These are phyloP conservation scores for Congeria kusceri DNA, from an alignment of 2,888 invertebrate species.

Conservation along the genomic window DNA sequence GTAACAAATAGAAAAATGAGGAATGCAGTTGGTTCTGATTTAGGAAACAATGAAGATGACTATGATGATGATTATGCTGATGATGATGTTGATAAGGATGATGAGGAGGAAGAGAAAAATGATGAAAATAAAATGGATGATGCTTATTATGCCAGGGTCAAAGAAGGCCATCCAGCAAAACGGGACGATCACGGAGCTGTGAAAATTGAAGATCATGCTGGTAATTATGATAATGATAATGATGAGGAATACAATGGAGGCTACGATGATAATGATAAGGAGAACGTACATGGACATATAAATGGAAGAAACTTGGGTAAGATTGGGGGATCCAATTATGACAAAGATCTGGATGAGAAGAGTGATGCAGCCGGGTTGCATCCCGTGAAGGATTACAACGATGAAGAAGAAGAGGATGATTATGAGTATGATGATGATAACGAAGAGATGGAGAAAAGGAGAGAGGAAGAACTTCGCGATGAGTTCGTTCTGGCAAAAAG, in stretches of 20 bases:
- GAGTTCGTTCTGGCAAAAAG: slow-evolving; percentile 46
- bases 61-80: slow-evolving; percentile 64
- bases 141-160: slow-evolving; percentile 30
- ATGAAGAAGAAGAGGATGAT: slow-evolving; percentile 65
- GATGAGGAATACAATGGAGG: slow-evolving; percentile 55
- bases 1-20: background rate
- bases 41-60: slow-evolving; percentile 56
- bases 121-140: slow-evolving; percentile 69
- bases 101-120: slow-evolving; percentile 59
- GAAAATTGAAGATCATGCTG: slow-evolving; percentile 55
- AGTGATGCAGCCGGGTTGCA: slow-evolving; percentile 58
- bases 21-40: slow-evolving; percentile 17
- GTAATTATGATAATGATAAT: slow-evolving; percentile 63
- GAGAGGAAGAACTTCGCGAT: slow-evolving; percentile 43
- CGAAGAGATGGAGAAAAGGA: slow-evolving; percentile 51
- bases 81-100: slow-evolving; percentile 55
- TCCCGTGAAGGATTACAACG: slow-evolving; percentile 67
- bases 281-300: slow-evolving; percentile 47
- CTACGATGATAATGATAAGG: slow-evolving; percentile 59
- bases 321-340: slow-evolving; percentile 24
- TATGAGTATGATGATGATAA: slow-evolving; percentile 68
- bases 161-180: no score
- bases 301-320: slow-evolving; percentile 52
- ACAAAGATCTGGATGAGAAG: slow-evolving; percentile 45
- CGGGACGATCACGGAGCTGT: slow-evolving; percentile 34